Percentiles rank a stretch among this genome's conserved stretches.
phyloP scores from a whole-genome alignment of 37 sponge, comb jelly and placozoan species.

The Ianthella basta region DNA sequence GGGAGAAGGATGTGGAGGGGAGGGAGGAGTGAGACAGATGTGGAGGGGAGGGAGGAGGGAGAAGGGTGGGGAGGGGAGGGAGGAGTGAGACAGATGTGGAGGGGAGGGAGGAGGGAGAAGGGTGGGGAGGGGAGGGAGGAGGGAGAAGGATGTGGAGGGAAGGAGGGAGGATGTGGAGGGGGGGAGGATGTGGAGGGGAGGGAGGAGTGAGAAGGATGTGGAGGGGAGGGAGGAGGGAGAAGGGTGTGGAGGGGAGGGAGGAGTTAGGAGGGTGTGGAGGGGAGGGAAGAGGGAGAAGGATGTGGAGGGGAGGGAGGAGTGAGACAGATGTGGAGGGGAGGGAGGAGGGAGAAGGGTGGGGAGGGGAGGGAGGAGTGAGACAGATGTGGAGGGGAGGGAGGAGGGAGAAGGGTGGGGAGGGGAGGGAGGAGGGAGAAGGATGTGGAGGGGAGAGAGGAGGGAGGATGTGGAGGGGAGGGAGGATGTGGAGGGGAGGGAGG shows the following conservation, averaged over 20 bases:
- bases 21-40: conserved; percentile 19
- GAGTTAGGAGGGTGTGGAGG: too few species aligned
- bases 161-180: too few species aligned
- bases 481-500: too few species aligned
- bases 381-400: too few species aligned
- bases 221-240: neutral
- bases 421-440: too few species aligned
- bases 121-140: neutral
- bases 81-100: neutral
- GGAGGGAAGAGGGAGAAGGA: neutral
- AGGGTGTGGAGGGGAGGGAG: neutral
- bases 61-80: neutral
- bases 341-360: neutral
- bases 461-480: neutral
- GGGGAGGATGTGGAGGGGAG: neutral
- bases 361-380: too few species aligned
- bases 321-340: neutral
- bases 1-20: too few species aligned
- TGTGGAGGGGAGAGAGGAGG: too few species aligned
- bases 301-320: neutral
- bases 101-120: too few species aligned
- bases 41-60: conserved; percentile 2
- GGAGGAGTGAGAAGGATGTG: neutral
- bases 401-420: neutral
- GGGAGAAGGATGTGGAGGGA: neutral